Evolutionary conservation across 2,113 vertebrate genomes (phyloP).

Genomic region (Ceyx melanurus): DNA sequence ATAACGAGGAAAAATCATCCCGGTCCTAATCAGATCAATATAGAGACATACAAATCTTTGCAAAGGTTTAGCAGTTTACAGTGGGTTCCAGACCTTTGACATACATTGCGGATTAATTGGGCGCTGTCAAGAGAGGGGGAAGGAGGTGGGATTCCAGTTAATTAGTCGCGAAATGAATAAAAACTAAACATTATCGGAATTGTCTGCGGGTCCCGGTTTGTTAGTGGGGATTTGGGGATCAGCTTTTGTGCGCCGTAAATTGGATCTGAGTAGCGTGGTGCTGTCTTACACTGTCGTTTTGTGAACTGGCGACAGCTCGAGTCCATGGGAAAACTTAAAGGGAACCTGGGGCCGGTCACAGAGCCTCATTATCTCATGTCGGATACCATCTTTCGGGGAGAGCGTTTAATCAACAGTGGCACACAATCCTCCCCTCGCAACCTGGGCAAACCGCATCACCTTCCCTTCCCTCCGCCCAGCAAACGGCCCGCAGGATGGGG

Average conservation of each 20-base stretch:
- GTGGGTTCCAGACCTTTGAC: conserved; percentile 86
- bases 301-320: conserved; percentile 86
- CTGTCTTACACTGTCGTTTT: conserved; percentile 86
- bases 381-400: conserved; percentile 80
- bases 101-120: conserved; percentile 89
- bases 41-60: conserved; percentile 82
- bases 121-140: conserved; percentile 83
- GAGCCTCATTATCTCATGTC: conserved; percentile 90
- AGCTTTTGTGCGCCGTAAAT: conserved; percentile 92
- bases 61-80: conserved; percentile 80
- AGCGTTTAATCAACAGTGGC: conserved; percentile 76
- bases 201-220: conserved; percentile 84
- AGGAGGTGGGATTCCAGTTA: conserved; percentile 89
- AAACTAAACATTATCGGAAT: conserved; percentile 86
- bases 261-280: conserved; percentile 91
- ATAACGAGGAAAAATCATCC: neutral
- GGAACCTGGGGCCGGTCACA: conserved; percentile 79
- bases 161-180: conserved; percentile 92
- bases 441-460: conserved; percentile 30
- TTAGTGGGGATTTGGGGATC: conserved; percentile 89
- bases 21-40: conserved; percentile 90
- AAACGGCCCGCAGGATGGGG: neutral
- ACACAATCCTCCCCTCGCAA: conserved; percentile 20
- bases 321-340: conserved; percentile 87
- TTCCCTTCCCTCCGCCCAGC: neutral